Evolutionary conservation across 2,113 vertebrate genomes (phyloP).

Genomic region (Turnix velox): DNA sequence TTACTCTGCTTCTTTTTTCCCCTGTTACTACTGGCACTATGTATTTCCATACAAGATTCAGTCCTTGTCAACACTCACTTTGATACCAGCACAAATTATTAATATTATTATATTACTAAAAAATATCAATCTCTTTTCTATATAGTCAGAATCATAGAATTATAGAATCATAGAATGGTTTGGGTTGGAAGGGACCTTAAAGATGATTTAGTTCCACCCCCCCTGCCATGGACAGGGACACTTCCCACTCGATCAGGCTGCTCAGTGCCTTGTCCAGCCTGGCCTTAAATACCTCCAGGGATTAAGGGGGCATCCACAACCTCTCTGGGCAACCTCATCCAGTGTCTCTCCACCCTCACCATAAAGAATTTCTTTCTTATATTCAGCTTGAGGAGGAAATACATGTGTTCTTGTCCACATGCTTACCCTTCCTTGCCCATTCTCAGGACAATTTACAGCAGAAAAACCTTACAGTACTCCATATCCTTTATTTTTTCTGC

Average conservation of each 20-base stretch:
- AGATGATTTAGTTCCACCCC: too few relatives aligned
- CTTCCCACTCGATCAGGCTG: too few relatives aligned
- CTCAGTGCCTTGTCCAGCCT: too few relatives aligned
- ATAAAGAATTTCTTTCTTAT: too few relatives aligned
- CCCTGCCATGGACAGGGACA: too few relatives aligned
- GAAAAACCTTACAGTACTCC: background rate
- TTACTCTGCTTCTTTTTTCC: background rate
- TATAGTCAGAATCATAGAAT: background rate
- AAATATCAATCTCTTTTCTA: background rate
- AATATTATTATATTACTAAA: too few relatives aligned
- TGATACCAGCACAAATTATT: background rate
- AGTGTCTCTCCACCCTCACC: too few relatives aligned
- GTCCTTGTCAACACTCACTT: background rate
- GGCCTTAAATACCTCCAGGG: too few relatives aligned
- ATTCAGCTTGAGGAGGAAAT: background rate
- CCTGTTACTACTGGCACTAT: background rate
- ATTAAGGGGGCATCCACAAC: too few relatives aligned
- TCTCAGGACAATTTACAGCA: background rate
- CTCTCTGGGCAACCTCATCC: too few relatives aligned
- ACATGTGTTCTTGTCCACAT: background rate
- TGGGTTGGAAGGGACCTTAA: too few relatives aligned
- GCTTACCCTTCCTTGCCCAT: background rate
- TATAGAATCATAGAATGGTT: too few relatives aligned
- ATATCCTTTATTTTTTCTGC: background rate
- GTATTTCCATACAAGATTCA: background rate